Base-by-base conservation (phyloP, 2,888 invertebrate species). In the Cataglyphis altisquamis region DNA sequence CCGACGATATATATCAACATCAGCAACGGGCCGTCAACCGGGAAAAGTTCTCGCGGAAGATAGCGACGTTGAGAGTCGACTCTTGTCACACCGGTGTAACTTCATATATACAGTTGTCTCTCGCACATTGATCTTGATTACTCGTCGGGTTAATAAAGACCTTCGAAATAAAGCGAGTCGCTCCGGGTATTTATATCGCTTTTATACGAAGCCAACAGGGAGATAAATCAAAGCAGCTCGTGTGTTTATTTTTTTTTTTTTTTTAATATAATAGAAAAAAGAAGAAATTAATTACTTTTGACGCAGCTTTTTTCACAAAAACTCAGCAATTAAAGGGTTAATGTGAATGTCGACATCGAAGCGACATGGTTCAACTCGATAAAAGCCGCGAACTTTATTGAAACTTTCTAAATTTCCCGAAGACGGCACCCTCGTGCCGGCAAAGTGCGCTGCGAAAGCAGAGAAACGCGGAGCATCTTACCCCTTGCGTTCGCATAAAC, bases 401-500 rank as follows among this genome's bases (percentile, higher is more conserved):
- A 12, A 80, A 80, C 78, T 80, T 72, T 15, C n/a, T 18, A 70
- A 78, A 78, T 78, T 78, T 78, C 78, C 45, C 41, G 48, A 72
- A 72, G 60, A 72, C 78, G 60, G 78, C 70, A 87, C 89, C 85
- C 86, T 85, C 83, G 84, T 87, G n/a, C n/a, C n/a, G 83, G 70
- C 52, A 81, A 85, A 86, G 82, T 77, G 87, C 86, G 84, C 77
- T 77, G 64, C 73, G 74, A 78, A 48, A 83, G 85, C 85, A 66
- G 87, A 86, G 88, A 88, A 85, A 74, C 77, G 57, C 39, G 66
- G 55, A 63, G 57, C 63, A 41, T 57, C 48, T 70, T 55, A 18
- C 18, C 80, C 85, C 77, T 86, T 83, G 84, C 87, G 87, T 86
- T 86, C 90, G 91, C 91, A 90, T 92, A 92, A 93, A 93, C 93